Percentiles rank a stretch among this genome's conserved stretches.
Evolutionary conservation across 2,113 vertebrate genomes (phyloP).

Genomic region (Penelope pileata): DNA sequence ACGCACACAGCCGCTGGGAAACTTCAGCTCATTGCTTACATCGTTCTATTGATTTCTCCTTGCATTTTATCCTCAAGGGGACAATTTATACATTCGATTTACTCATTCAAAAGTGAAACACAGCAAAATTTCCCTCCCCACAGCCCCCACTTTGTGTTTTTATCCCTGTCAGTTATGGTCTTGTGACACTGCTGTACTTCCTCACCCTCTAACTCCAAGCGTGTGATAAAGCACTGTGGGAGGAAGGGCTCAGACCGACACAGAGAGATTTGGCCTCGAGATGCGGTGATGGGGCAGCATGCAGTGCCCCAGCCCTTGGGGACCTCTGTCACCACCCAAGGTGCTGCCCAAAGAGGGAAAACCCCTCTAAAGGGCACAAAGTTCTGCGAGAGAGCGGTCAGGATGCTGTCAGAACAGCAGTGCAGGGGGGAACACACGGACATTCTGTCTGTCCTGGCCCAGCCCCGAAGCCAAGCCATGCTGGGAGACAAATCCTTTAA

Average conservation of each 20-base stretch:
- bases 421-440: neutral
- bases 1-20: neutral
- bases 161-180: neutral
- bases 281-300: neutral
- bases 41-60: conserved; percentile 4
- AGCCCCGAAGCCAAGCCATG: neutral
- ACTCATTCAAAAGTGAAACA: neutral
- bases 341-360: neutral
- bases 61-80: neutral
- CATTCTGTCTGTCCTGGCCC: neutral
- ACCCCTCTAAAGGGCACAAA: neutral
- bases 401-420: neutral
- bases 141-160: neutral
- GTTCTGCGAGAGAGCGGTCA: neutral
- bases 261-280: neutral
- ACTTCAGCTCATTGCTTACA: neutral
- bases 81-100: conserved; percentile 27
- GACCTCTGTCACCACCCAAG: neutral
- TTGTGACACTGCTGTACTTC: neutral
- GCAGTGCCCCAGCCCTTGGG: neutral
- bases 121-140: neutral
- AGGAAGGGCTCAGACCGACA: neutral
- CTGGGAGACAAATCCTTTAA: neutral
- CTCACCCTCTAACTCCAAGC: neutral
- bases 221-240: neutral